Percentiles rank a stretch among this genome's conserved stretches.
Conservation (phyloP, 2,113 vertebrate genomes). For the Gulo gulo region DNA sequence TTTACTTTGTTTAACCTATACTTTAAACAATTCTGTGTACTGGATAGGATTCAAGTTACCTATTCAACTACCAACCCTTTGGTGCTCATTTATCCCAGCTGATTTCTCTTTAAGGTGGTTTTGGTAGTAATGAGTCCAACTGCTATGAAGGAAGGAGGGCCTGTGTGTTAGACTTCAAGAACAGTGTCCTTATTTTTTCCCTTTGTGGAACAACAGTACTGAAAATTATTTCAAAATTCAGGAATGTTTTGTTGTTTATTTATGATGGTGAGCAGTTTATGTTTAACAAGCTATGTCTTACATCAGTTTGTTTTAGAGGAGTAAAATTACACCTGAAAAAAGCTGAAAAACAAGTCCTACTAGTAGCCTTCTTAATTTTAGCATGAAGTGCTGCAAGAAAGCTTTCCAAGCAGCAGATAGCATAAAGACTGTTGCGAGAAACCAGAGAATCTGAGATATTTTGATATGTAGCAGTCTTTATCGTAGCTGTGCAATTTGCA, state of each 20-base stretch:
- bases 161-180: neutral
- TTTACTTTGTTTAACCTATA: neutral
- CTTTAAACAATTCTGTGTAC: neutral
- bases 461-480: constrained; percentile 16
- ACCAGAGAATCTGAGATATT: neutral
- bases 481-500: neutral
- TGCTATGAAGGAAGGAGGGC: neutral
- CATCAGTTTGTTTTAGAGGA: neutral
- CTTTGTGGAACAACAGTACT: neutral
- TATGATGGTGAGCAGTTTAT: neutral
- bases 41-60: neutral
- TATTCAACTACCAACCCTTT: neutral
- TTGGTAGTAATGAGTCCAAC: neutral
- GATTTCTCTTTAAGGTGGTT: neutral
- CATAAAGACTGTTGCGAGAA: constrained; percentile 5
- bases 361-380: constrained; percentile 35
- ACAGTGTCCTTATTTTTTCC: neutral
- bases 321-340: neutral
- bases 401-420: constrained; percentile 35
- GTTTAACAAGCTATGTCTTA: neutral
- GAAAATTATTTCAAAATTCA: neutral
- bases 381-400: neutral
- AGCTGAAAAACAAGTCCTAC: neutral
- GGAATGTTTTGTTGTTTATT: neutral
- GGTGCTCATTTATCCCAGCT: neutral